phyloP scores from a whole-genome alignment of 2,113 vertebrate genomes.

The Hemichromis elongatus region DNA sequence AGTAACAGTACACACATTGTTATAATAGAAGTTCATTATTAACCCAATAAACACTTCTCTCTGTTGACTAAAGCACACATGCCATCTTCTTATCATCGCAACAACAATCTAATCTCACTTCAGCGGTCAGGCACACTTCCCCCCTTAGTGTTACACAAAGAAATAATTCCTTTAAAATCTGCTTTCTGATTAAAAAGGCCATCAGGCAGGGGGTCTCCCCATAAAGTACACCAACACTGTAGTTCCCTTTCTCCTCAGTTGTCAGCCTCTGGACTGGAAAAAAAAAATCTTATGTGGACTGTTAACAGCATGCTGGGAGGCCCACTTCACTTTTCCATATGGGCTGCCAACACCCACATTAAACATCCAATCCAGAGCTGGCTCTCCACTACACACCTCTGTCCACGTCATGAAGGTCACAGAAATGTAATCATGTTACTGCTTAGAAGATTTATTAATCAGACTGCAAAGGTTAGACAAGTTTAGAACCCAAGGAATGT shows the following conservation, averaged over 20 bases:
- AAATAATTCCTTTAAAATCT: not conserved
- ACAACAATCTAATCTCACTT: not conserved
- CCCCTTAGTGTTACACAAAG: not conserved
- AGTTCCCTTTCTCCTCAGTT: not conserved
- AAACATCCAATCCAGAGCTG: slow-evolving; percentile 31
- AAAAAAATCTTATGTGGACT: not conserved
- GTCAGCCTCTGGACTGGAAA: not conserved
- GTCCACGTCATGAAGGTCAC: slow-evolving; percentile 2
- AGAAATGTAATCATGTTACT: not conserved
- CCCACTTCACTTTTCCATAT: slow-evolving; percentile 2
- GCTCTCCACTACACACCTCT: not conserved
- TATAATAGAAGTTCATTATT: slow-evolving; percentile 38
- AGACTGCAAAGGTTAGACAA: not conserved
- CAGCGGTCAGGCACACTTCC: not conserved
- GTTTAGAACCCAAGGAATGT: not conserved
- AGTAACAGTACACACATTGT: not conserved
- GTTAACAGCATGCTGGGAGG: not conserved
- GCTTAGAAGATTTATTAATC: not conserved
- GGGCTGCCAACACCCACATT: slow-evolving; percentile 11
- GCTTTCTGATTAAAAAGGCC: not conserved
- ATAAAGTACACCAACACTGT: not conserved
- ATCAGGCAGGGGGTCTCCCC: not conserved
- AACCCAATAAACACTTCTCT: not conserved
- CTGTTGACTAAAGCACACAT: not conserved
- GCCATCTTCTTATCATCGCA: not conserved